Base-by-base conservation (phyloP, 2,888 invertebrate species). In the Ormyrus pomaceus region DNA sequence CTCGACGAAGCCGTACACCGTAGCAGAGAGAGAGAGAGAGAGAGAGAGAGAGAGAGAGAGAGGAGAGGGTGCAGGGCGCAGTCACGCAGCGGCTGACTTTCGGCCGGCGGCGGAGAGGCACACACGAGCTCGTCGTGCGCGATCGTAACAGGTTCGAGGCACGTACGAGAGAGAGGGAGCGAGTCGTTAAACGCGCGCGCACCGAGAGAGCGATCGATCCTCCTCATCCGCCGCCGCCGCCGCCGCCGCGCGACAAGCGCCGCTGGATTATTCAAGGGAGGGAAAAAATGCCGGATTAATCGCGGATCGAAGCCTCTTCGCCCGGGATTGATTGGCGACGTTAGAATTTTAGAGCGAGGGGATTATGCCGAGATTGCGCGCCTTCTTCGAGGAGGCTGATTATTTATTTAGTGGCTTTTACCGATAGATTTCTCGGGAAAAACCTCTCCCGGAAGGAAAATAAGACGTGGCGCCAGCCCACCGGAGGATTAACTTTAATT, bases 51-150 rank as follows among this genome's bases (percentile, higher is more conserved):
- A 11, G 48, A 48, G 64, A 7, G 11, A 45, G 45, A 48, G 64
- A 48, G 64, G 48, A 64, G 64, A 48, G 64, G 48, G 48, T 11
- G 50, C 50, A 62, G 13, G 56, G 46, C 19, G 75, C 11, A 64
- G 75, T 79, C 70, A 79, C 74, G 79, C 79, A 75, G 75, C 70
- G 11, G 13, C 70, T 71, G 65, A 79, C 75, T 71, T 71, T 70
- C 50, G 61, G 46, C 70, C 75, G 69, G 59, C 50, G 61, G 46
- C 70, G 79, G 69, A 65, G 56, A 65, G 58, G 58, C 65, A 19
- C 50, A 45, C 34, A n/a, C n/a, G 62, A 55, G 50, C 13, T 45
- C 56, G 66, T 79, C 79, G 34, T 71, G 74, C 48, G 55, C 69
- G 73, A 69, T 72, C 72, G 59, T 72, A 78, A 56, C 65, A 62